phyloP scores from a whole-genome alignment of 2,113 vertebrate species.

The Ardeotis arabs region DNA sequence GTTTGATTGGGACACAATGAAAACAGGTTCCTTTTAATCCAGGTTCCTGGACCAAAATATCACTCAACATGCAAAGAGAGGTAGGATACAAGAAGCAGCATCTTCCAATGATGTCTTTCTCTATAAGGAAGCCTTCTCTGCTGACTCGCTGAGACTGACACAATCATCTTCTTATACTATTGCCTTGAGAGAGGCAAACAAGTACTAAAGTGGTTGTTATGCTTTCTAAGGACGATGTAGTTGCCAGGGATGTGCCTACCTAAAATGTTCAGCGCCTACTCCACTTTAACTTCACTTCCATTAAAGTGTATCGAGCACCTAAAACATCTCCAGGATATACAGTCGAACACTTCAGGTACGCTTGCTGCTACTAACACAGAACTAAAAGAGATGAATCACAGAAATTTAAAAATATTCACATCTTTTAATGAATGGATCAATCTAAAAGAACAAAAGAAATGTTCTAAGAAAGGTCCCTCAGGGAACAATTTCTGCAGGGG shows the following conservation, averaged over 20 bases:
- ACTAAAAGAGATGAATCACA: not conserved
- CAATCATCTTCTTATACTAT: not conserved
- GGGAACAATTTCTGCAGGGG: not conserved
- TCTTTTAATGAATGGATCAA: not conserved
- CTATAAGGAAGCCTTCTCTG: not conserved
- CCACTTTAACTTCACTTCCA: not conserved
- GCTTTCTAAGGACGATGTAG: not conserved
- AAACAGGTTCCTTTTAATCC: not conserved
- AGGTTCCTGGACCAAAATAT: not conserved
- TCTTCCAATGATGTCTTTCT: not conserved
- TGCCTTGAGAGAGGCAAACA: not conserved
- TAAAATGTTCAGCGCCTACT: not conserved
- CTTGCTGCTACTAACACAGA: not conserved
- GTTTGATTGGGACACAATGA: not conserved
- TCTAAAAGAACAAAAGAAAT: not conserved
- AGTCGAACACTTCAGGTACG: not conserved
- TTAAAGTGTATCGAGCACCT: not conserved
- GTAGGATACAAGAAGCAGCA: not conserved
- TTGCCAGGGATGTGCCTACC: not conserved
- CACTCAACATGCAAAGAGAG: not conserved
- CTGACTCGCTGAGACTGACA: not conserved
- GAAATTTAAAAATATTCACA: not conserved
- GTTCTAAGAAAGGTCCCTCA: not conserved
- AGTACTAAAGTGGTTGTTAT: not conserved
- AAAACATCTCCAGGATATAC: not conserved